A percentile compares a stretch with the other conserved stretches of the same genome.
Conservation (phyloP, 2,888 invertebrate genomes). For the Hoplodrina ambigua region DNA sequence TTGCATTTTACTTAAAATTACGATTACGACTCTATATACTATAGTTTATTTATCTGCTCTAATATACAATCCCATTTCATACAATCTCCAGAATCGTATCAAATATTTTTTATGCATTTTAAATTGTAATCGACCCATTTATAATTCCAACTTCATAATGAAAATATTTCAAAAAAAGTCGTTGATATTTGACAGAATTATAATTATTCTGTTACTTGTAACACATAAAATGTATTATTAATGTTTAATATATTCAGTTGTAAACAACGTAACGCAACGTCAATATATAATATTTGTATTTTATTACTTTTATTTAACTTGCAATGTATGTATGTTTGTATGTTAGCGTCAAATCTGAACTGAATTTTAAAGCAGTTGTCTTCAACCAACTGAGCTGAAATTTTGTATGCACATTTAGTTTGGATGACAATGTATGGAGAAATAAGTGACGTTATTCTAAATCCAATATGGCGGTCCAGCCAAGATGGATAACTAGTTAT, state of each 20-base stretch:
- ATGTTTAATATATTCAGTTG: slow-evolving; percentile 57
- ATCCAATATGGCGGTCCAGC: too few species aligned
- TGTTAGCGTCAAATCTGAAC: too few species aligned
- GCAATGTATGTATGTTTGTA: too few species aligned
- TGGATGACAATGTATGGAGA: too few species aligned
- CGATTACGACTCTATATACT: not conserved
- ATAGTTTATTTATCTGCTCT: slow-evolving; percentile 7
- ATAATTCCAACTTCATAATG: slow-evolving; percentile 31
- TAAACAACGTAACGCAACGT: slow-evolving; percentile 45
- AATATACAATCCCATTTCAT: slow-evolving; percentile 3
- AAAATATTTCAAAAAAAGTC: slow-evolving; percentile 58
- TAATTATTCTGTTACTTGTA: slow-evolving; percentile 55
- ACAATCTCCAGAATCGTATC: slow-evolving; percentile 8
- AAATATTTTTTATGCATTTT: slow-evolving; percentile 40
- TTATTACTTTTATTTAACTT: too few species aligned
- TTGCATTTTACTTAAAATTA: slow-evolving; percentile 1
- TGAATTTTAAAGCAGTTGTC: too few species aligned
- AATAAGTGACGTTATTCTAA: too few species aligned
- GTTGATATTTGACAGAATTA: slow-evolving; percentile 51
- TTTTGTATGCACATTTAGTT: too few species aligned
- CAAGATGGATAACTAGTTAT: too few species aligned
- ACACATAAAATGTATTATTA: slow-evolving; percentile 60
- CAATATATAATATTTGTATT: slow-evolving; percentile 57
- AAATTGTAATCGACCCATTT: slow-evolving; percentile 47
- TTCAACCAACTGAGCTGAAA: too few species aligned